Evolutionary conservation across 1,140 invertebrate genomes (phyloP).

Genomic region (Pseudomyrmex gracilis): DNA sequence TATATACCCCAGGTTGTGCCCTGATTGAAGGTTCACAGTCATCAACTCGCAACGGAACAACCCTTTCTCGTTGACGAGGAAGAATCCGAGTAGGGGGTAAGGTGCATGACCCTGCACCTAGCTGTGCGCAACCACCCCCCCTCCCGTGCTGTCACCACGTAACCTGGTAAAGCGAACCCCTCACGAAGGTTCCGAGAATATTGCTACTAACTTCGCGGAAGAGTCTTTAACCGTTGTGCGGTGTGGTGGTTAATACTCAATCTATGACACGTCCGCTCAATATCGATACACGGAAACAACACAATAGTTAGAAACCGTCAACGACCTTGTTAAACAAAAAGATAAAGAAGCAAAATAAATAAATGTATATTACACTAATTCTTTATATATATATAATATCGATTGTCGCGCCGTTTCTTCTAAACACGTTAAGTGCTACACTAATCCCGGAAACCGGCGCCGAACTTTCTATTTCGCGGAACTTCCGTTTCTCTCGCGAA

Average conservation of each 20-base stretch:
- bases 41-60: conserved; percentile 34
- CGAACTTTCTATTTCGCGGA: too few relatives aligned
- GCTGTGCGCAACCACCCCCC: conserved; percentile 42
- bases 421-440: too few relatives aligned
- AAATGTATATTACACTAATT: too few relatives aligned
- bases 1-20: conserved; percentile 20
- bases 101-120: conserved; percentile 66
- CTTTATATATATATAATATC: background rate
- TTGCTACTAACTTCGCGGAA: conserved; percentile 26
- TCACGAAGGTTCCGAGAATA: conserved; percentile 7
- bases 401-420: too few relatives aligned
- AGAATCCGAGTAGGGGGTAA: conserved; percentile 59
- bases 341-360: background rate
- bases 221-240: conserved; percentile 21
- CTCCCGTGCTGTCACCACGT: conserved; percentile 38
- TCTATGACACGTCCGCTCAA: conserved; percentile 8
- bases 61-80: conserved; percentile 19
- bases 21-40: conserved; percentile 64
- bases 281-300: background rate
- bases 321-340: background rate
- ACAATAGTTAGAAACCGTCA: background rate
- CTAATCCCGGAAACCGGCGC: too few relatives aligned
- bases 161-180: background rate
- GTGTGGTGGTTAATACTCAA: background rate
- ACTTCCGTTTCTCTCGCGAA: too few relatives aligned